Conservation (phyloP, 1,140 invertebrate genomes). For the Pinna nobilis region DNA sequence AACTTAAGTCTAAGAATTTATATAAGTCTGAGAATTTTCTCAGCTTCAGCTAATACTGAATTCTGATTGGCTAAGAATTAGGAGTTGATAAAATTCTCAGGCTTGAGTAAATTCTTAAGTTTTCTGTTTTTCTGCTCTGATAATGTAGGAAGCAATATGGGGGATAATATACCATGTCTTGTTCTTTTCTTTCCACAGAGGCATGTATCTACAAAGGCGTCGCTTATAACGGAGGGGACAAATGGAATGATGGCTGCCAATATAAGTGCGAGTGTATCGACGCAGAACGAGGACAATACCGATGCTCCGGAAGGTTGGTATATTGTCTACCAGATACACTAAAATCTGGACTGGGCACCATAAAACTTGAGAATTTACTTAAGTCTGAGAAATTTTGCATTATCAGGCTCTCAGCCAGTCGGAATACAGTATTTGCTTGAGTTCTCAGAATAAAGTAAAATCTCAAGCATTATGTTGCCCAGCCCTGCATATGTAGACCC, state of each 20-base stretch:
- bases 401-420: no score
- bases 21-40: no score
- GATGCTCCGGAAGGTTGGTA: conserved; percentile 51
- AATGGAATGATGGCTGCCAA: conserved; percentile 56
- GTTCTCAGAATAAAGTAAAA: not conserved
- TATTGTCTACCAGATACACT: not conserved
- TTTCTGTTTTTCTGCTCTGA: no score
- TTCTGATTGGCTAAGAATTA: no score
- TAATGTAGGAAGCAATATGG: no score
- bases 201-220: conserved; percentile 58
- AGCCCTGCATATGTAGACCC: no score
- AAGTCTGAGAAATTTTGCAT: not conserved
- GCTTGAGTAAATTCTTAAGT: no score
- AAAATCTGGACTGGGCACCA: not conserved
- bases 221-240: conserved; percentile 46
- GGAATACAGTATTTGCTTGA: not conserved
- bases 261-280: conserved; percentile 55
- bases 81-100: no score
- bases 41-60: no score
- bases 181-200: conserved; percentile 29
- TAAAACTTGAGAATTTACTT: no score
- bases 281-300: conserved; percentile 46
- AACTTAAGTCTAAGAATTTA: no score
- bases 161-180: not conserved
- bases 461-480: no score